Percentiles rank a stretch among this genome's conserved stretches.
phyloP scores from a whole-genome alignment of 2,113 vertebrate species.

The Sphyrna mokarran region DNA sequence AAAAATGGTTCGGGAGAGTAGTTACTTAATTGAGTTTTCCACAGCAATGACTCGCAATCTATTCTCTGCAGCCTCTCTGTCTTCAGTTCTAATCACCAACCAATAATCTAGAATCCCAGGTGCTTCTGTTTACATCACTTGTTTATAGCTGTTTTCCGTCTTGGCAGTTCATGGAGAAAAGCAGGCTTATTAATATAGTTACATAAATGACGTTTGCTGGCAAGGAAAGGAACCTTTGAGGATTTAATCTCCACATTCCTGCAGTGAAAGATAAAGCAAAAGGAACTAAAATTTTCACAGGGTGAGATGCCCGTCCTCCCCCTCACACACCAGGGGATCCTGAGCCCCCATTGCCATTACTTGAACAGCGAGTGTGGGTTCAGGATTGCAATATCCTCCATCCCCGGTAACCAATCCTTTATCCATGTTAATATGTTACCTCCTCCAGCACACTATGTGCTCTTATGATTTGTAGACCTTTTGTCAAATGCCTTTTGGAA shows the following conservation, averaged over 20 bases:
- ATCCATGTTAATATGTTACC: too few species aligned
- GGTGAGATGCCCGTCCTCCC: not conserved
- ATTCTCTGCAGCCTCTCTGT: not conserved
- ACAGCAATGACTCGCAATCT: not conserved
- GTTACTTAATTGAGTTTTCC: not conserved
- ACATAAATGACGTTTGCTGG: not conserved
- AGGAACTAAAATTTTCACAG: not conserved
- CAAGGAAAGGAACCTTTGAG: not conserved
- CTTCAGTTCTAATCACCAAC: not conserved
- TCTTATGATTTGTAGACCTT: too few species aligned
- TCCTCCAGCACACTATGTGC: too few species aligned
- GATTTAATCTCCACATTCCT: not conserved
- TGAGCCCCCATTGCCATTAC: too few species aligned
- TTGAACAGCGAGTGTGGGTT: too few species aligned
- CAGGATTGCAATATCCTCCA: too few species aligned
- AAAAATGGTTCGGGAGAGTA: not conserved
- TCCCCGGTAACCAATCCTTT: too few species aligned
- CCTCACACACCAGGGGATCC: not conserved
- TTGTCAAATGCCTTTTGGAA: too few species aligned
- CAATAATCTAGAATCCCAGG: not conserved
- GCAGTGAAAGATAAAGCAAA: not conserved
- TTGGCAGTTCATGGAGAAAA: not conserved
- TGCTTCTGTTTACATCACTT: not conserved
- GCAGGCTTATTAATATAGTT: not conserved
- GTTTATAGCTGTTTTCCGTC: not conserved